A percentile compares a stretch with the other conserved stretches of the same genome.
Evolutionary conservation across 2,888 invertebrate genomes (phyloP).

Genomic region (Tiliacea citrago): DNA sequence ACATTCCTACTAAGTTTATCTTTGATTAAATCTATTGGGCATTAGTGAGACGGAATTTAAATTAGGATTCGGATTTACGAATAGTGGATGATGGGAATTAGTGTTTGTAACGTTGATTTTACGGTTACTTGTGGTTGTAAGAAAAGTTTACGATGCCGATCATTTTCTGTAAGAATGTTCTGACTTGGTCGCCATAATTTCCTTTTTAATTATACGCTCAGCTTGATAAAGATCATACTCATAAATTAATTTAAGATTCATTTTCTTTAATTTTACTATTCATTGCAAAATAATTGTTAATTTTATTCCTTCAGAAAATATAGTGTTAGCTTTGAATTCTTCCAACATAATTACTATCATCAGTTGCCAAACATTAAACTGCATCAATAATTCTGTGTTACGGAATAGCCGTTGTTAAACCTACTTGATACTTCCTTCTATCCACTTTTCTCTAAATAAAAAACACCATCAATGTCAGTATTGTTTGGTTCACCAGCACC

Average conservation of each 20-base stretch:
- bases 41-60: conserved; percentile 55
- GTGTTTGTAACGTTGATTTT: conserved; percentile 21
- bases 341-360: background rate
- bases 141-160: background rate
- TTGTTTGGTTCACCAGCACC: background rate
- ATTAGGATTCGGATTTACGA: conserved; percentile 31
- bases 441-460: background rate
- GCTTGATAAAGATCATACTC: too few species aligned
- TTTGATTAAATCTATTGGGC: conserved; percentile 59
- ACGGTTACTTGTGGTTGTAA: background rate
- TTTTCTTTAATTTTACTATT: too few species aligned
- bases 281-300: background rate
- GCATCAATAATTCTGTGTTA: background rate
- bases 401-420: background rate
- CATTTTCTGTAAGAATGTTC: background rate
- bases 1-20: conserved; percentile 57
- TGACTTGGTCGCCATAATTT: background rate
- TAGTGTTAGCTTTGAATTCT: background rate
- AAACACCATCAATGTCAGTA: background rate
- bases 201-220: background rate
- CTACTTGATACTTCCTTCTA: background rate
- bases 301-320: background rate
- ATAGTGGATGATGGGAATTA: conserved; percentile 12
- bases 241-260: too few species aligned
- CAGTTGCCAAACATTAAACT: background rate